Percentiles rank a stretch among this genome's conserved stretches.
phyloP scores from a whole-genome alignment of 2,797 vertebrate species.

The Microctenopoma lineatum region DNA sequence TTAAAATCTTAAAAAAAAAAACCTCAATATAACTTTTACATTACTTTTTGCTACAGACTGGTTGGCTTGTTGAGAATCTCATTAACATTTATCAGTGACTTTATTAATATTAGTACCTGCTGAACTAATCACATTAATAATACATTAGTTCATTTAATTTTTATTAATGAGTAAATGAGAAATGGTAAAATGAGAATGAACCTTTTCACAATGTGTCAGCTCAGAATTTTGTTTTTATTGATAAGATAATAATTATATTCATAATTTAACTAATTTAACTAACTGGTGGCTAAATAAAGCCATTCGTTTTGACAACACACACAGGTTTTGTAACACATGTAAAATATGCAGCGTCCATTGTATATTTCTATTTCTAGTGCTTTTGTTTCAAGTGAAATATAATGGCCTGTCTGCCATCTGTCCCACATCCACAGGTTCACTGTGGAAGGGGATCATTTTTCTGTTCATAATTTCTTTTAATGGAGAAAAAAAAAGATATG shows the following conservation, averaged over 20 bases:
- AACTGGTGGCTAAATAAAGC: background rate
- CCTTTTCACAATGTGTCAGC: background rate
- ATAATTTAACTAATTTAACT: background rate
- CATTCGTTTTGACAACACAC: background rate
- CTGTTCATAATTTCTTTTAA: background rate
- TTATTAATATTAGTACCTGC: background rate
- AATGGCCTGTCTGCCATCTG: background rate
- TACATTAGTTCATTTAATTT: background rate
- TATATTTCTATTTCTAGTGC: too few species aligned
- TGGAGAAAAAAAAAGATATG: constrained; percentile 13
- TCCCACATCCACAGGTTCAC: background rate
- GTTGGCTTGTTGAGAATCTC: background rate
- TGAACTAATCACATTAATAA: background rate
- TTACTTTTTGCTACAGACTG: background rate
- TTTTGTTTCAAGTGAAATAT: background rate
- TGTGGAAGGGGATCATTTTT: constrained; percentile 3
- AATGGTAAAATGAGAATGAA: background rate
- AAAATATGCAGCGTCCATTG: background rate
- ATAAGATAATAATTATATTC: background rate
- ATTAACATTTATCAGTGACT: background rate
- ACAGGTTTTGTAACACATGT: background rate
- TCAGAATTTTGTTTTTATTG: background rate
- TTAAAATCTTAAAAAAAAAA: background rate
- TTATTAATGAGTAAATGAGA: background rate
- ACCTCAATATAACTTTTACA: background rate